Percentiles rank a stretch among this genome's conserved stretches.
Evolutionary conservation across 2,888 invertebrate species (phyloP).

Genomic region (Macaria liturata): DNA sequence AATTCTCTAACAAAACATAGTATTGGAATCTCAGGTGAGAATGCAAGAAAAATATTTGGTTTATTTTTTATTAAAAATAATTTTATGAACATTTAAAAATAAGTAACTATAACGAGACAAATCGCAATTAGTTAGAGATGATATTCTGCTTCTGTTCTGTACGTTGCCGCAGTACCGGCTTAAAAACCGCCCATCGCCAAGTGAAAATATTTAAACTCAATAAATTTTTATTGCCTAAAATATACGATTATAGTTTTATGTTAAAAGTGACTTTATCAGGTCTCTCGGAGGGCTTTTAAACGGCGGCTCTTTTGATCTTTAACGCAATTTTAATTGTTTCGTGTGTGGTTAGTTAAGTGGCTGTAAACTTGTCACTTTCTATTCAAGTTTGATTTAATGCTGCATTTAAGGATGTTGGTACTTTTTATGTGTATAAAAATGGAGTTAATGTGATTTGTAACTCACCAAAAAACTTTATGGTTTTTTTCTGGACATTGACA

Average conservation of each 20-base stretch:
- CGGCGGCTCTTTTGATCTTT: constrained; percentile 55
- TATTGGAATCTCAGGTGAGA: too few species aligned
- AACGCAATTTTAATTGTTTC: constrained; percentile 50
- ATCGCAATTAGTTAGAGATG: constrained; percentile 5
- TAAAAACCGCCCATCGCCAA: constrained; percentile 53
- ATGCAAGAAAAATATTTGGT: too few species aligned
- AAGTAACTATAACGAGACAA: too few species aligned
- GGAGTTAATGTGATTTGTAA: too few species aligned
- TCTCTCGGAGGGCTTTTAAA: constrained; percentile 49
- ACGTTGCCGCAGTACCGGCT: constrained; percentile 32
- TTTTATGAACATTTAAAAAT: too few species aligned
- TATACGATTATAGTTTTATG: constrained; percentile 68
- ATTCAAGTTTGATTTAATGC: constrained; percentile 18
- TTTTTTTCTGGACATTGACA: too few species aligned
- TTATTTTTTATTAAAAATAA: too few species aligned
- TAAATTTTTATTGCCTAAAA: constrained; percentile 66
- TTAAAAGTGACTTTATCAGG: constrained; percentile 62
- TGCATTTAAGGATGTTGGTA: neutral
- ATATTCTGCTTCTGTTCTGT: constrained; percentile 23
- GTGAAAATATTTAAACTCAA: constrained; percentile 72
- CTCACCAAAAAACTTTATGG: too few species aligned
- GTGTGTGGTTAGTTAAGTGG: constrained; percentile 40
- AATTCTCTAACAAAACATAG: too few species aligned
- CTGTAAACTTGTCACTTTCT: constrained; percentile 22
- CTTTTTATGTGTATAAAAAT: too few species aligned